Evolutionary conservation across 2,888 invertebrate genomes (phyloP).

Genomic region (Drosophila emarginata): DNA sequence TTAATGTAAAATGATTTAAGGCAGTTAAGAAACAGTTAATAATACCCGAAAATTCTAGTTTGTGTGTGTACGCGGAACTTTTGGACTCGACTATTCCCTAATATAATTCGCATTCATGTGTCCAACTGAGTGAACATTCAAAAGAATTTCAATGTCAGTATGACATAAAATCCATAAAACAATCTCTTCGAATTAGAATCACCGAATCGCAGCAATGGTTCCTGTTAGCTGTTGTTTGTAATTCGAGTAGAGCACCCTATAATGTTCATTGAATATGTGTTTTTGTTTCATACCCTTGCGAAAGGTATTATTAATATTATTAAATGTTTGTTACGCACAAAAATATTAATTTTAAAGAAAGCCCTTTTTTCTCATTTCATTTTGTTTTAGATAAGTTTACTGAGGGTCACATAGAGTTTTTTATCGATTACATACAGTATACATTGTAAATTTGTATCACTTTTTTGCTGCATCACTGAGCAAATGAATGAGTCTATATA

Average conservation of each 20-base stretch:
- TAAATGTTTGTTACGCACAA: background rate
- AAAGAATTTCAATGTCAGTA: slow-evolving; percentile 3
- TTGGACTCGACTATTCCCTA: background rate
- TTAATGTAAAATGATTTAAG: no score
- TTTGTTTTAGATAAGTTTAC: no score
- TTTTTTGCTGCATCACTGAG: no score
- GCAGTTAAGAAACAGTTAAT: no score
- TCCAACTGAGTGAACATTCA: background rate
- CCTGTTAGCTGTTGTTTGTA: background rate
- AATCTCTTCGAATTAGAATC: background rate
- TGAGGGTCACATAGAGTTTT: no score
- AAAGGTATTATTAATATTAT: background rate
- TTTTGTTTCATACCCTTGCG: background rate
- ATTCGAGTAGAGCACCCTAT: slow-evolving; percentile 1
- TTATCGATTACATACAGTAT: no score
- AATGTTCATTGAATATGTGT: background rate
- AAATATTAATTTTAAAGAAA: background rate
- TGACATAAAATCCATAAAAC: slow-evolving; percentile 9
- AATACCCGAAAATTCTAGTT: no score
- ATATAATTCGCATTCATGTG: background rate
- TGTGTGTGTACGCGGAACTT: no score
- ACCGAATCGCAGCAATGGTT: background rate
- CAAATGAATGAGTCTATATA: no score
- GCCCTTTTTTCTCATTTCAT: background rate
- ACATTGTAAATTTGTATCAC: no score